Evolutionary conservation across 2,888 invertebrate species (phyloP), one percentile per base, ranked within the genome.

Genomic region (Allolobophora icterica): DNA sequence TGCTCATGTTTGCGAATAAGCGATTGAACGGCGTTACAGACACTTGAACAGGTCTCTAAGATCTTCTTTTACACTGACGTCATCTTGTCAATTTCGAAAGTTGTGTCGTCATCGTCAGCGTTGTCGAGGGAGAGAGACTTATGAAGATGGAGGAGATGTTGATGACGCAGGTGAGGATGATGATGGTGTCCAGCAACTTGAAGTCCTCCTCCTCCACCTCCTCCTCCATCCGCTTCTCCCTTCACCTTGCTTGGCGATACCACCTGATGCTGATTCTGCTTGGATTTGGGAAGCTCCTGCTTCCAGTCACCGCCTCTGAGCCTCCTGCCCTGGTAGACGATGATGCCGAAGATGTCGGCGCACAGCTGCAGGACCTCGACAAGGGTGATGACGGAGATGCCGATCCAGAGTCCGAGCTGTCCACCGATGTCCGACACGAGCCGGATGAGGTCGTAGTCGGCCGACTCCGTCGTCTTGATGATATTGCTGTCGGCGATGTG

Each of bases 401-500:
- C 93, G 84, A 93, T 93, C 93, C 93, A 93, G 35, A 93, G 91
- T 5, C 93, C 93, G 30, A 93, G 92, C 92, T 93, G 93, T 24
- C 93, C 93, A 3, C 93, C 93, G 84, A 93, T 93, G 90, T 93
- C 93, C n/a, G 93, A 92, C 38, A 93, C 91, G n/a, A 93, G 92
- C 30, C 93, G 91, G 52, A 93, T 92, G 38, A 92, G 90, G 58
- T 93, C 93, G 89, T 93, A 93, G 90, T 93, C 93, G 24, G 93
- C 92, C 17, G 93, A 92, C 91, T 93, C 93, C 38, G 92, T 93
- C 30, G 93, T 93, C 90, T 92, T 93, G 38, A 93, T 93, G 89
- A 93, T 92, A 91, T 93, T 93, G 90, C 92, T 93, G 91, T 93
- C 93, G n/a, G 93, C 93, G 24, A 93, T 93, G 91, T 93, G 91